Conservation (phyloP, 64 coral and sea anemone species). For the Pachyseris speciosa region DNA sequence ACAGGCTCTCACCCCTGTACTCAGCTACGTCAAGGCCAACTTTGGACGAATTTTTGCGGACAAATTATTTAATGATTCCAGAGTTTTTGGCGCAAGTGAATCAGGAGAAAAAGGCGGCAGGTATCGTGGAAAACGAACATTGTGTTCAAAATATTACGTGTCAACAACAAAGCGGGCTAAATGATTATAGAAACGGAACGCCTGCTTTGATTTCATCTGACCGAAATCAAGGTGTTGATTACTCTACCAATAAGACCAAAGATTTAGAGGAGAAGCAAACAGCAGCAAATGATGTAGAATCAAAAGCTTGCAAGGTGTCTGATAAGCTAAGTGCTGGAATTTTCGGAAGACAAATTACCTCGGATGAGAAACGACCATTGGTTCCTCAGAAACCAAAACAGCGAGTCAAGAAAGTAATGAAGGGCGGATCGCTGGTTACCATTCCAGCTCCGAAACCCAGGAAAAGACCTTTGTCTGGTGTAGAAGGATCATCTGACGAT, state of each 20-base stretch:
- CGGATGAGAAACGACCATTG: background rate
- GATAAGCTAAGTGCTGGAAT: background rate
- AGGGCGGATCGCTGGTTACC: slow-evolving; percentile 65
- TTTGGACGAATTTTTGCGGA: slow-evolving; percentile 71
- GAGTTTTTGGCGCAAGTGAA: slow-evolving; percentile 19
- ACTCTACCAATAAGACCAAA: background rate
- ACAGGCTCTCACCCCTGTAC: slow-evolving; percentile 34
- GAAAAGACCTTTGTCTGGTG: background rate
- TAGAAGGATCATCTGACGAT: background rate
- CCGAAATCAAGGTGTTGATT: background rate
- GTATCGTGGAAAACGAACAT: background rate
- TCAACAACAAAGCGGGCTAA: background rate
- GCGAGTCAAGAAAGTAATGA: slow-evolving; percentile 74
- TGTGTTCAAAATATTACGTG: background rate
- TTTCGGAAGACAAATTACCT: background rate
- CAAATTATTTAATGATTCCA: slow-evolving; percentile 60
- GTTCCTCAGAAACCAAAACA: slow-evolving; percentile 43
- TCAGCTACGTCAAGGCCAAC: slow-evolving; percentile 61
- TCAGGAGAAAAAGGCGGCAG: slow-evolving; percentile 3
- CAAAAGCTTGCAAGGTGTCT: background rate
- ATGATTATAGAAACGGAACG: background rate
- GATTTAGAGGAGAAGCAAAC: background rate
- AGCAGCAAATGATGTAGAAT: background rate
- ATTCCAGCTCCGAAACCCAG: slow-evolving; percentile 68
- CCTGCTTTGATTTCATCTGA: background rate